Conservation (phyloP, 2,888 invertebrate genomes). For the Heteromyza rotundicornis region DNA sequence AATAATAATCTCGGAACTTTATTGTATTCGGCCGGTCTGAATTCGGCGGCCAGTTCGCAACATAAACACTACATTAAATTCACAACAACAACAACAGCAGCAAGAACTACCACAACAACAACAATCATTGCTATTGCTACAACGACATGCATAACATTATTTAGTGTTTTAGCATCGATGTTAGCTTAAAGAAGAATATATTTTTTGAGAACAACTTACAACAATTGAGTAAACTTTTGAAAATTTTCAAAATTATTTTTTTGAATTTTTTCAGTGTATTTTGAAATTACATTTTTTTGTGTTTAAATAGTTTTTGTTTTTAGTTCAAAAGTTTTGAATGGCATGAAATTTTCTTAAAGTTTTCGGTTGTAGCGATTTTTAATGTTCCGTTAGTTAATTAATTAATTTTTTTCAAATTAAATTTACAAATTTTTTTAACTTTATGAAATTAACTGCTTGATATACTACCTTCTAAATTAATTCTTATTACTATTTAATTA, state of each 20-base stretch:
- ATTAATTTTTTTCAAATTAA: too few species aligned
- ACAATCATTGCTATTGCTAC: constrained; percentile 55
- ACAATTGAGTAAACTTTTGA: too few species aligned
- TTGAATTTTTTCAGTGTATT: constrained; percentile 14
- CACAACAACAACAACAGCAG: constrained; percentile 40
- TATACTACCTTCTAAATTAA: too few species aligned
- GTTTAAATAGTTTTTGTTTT: too few species aligned
- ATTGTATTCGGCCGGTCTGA: constrained; percentile 62
- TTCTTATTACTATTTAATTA: too few species aligned
- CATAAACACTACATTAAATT: constrained; percentile 51
- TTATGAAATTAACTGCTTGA: too few species aligned
- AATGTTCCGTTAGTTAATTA: too few species aligned
- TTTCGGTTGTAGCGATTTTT: too few species aligned
- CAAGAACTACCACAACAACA: constrained; percentile 45
- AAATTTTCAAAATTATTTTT: constrained; percentile 9
- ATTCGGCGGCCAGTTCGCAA: constrained; percentile 59
- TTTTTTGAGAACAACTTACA: too few species aligned
- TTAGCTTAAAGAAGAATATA: constrained; percentile 47
- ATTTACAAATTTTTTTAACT: too few species aligned
- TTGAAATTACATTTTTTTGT: constrained; percentile 1
- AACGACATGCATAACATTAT: constrained; percentile 58
- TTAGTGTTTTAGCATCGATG: constrained; percentile 58
- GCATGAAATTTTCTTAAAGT: too few species aligned
- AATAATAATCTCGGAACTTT: constrained; percentile 63
- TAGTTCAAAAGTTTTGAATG: too few species aligned